Evolutionary conservation across 1,140 invertebrate genomes (phyloP).

Genomic region (Drosophila pachea): DNA sequence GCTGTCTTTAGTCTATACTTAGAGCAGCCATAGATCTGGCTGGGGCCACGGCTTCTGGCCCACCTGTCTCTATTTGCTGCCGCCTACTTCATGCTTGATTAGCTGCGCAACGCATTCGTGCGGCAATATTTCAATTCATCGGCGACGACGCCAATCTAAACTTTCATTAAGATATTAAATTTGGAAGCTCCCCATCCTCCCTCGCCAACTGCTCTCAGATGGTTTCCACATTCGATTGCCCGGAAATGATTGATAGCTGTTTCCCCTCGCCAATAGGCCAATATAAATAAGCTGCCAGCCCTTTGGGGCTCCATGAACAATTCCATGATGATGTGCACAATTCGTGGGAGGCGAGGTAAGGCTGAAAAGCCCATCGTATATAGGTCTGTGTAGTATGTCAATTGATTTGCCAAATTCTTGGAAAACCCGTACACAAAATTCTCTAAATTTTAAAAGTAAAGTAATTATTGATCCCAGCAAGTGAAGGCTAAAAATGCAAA

Average conservation of each 20-base stretch:
- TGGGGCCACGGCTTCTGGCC: not conserved
- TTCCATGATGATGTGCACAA: constrained; percentile 34
- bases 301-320: constrained; percentile 53
- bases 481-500: constrained; percentile 7
- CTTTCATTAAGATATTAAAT: constrained; percentile 70
- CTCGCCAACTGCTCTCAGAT: not conserved
- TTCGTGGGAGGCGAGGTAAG: too few species aligned
- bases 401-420: constrained; percentile 22
- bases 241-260: constrained; percentile 69
- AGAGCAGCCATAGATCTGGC: constrained; percentile 2
- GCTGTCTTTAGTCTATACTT: constrained; percentile 43
- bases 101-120: constrained; percentile 65
- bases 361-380: too few species aligned
- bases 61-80: constrained; percentile 8
- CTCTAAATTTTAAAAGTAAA: too few species aligned
- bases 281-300: constrained; percentile 58
- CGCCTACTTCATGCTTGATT: constrained; percentile 64
- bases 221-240: constrained; percentile 54
- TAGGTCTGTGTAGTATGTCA: constrained; percentile 1
- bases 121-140: constrained; percentile 74
- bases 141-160: constrained; percentile 57
- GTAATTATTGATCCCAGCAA: not conserved
- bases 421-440: too few species aligned
- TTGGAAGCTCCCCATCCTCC: not conserved
- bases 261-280: constrained; percentile 42